Evolutionary conservation across 2,888 invertebrate species (phyloP), one percentile per base, ranked within the genome.

Genomic region (Zootermopsis nevadensis): DNA sequence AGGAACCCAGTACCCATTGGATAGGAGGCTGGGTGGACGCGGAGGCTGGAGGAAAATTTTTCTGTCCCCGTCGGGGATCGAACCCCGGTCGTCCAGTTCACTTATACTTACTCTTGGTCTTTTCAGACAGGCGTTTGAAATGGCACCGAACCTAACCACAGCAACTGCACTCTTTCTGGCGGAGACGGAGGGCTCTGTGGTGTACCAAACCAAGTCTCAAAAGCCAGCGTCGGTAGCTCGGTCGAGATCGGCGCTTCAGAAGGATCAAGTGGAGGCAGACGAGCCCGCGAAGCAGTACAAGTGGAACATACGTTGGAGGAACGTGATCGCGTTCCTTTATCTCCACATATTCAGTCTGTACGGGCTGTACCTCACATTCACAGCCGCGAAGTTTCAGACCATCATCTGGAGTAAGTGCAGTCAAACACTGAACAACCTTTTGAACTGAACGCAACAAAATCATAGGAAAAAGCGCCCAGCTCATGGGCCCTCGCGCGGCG

Each of bases 281-380:
- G 24, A 77, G 31, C 6, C 19, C 10, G 10, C 3, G 27, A 48
- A 19, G 24, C 31, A 53, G 10, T 88, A 87, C 86, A 87, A 88
- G 88, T 93, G 94, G 93, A 91, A 94, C 86, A 93, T 96, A 86
- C 95, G 95, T 1, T 96, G 96, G 96, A 92, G 93, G 88, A 96
- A 96, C 89, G 94, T 96, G 0, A 88, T 94, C 6, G 93, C 93
- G 10, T 96, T 96, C 87, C 87, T 93, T 2, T 93, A 95, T 86
- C 90, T 96, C 69, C 96, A 96, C 88, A 87, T 91, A 8, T 92
- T 92, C 0, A 92, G 93, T 0, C 22, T 94, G 0, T 95, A 94
- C 87, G 94, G 93, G 24, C 60, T 94, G 0, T 94, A 93, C 87
- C 89, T 94, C 24, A 88, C 91, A 38, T 88, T 92, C 83, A 89